These are phyloP conservation scores for Astyanax mexicanus DNA, from an alignment of 2,797 vertebrate genomes.

Conservation along the genomic window DNA sequence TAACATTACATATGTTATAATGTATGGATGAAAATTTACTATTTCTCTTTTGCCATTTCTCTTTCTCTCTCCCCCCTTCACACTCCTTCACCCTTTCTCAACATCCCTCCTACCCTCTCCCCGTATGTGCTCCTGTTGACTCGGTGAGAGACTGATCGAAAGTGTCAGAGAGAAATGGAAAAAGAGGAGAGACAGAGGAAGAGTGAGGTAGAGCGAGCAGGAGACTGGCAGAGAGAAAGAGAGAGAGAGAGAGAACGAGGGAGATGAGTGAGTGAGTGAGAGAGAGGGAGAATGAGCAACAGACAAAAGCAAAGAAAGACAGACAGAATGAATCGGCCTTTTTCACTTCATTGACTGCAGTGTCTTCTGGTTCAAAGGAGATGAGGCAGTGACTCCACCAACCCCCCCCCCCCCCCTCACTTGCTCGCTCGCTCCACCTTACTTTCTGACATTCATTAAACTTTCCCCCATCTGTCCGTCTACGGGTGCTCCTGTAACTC, in stretches of 20 bases:
- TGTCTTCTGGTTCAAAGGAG: slow-evolving; percentile 62
- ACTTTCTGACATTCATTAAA: slow-evolving; percentile 51
- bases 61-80: background rate
- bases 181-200: slow-evolving; percentile 11
- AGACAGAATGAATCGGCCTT: slow-evolving; percentile 65
- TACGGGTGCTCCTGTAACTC: slow-evolving; percentile 18
- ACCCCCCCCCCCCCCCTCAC: slow-evolving; percentile 52
- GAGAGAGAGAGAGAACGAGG: slow-evolving; percentile 23
- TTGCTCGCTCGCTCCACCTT: slow-evolving; percentile 30
- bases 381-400: slow-evolving; percentile 53
- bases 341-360: slow-evolving; percentile 68
- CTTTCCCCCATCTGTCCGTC: slow-evolving; percentile 30
- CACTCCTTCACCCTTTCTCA: background rate
- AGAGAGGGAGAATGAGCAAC: slow-evolving; percentile 20
- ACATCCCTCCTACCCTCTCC: background rate
- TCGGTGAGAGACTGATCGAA: slow-evolving; percentile 36
- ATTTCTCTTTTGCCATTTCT: background rate
- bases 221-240: slow-evolving; percentile 3
- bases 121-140: background rate
- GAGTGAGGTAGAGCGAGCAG: slow-evolving; percentile 18
- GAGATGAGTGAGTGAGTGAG: background rate
- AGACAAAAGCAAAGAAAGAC: slow-evolving; percentile 28
- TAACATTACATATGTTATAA: no score
- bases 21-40: no score
- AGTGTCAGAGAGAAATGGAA: background rate